phyloP scores from a whole-genome alignment of 2,797 vertebrate species.

The Moxostoma hubbsi region DNA sequence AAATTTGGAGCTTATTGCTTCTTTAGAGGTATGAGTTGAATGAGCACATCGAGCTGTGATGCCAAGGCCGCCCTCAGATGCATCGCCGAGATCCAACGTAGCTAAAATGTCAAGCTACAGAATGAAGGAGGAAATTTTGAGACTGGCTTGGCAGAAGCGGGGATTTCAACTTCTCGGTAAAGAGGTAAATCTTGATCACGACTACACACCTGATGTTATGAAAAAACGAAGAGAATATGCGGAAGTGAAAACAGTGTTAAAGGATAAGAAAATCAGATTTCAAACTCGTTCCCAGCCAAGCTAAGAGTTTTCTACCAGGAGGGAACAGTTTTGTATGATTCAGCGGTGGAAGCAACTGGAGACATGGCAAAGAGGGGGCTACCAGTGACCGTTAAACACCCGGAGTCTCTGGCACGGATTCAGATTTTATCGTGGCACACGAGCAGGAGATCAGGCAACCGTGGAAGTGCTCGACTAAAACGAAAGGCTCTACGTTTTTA shows the following conservation, averaged over 20 bases:
- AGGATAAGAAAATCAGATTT: background rate
- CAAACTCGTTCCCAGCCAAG: too few relatives aligned
- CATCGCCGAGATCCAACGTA: too few relatives aligned
- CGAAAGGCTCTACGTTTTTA: too few relatives aligned
- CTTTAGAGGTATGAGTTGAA: too few relatives aligned
- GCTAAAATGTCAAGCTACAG: background rate
- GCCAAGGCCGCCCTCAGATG: too few relatives aligned
- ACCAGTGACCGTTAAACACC: background rate
- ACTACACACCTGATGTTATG: background rate
- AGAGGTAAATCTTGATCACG: conserved; percentile 1
- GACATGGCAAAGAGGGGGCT: conserved; percentile 3
- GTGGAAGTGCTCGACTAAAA: too few relatives aligned
- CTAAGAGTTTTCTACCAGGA: background rate
- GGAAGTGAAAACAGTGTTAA: too few relatives aligned
- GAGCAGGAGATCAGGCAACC: background rate
- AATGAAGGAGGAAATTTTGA: conserved; percentile 23
- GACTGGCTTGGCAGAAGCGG: background rate
- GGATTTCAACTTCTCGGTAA: conserved; percentile 8
- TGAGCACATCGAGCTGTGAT: too few relatives aligned
- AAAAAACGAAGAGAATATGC: background rate
- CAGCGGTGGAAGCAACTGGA: background rate
- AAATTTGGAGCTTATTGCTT: background rate
- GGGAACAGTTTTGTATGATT: background rate
- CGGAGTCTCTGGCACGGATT: background rate
- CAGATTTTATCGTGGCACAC: background rate